A percentile compares a stretch with the other conserved stretches of the same genome.
Conservation (phyloP, 1,140 invertebrate species). For the Scaptomyza montana region DNA sequence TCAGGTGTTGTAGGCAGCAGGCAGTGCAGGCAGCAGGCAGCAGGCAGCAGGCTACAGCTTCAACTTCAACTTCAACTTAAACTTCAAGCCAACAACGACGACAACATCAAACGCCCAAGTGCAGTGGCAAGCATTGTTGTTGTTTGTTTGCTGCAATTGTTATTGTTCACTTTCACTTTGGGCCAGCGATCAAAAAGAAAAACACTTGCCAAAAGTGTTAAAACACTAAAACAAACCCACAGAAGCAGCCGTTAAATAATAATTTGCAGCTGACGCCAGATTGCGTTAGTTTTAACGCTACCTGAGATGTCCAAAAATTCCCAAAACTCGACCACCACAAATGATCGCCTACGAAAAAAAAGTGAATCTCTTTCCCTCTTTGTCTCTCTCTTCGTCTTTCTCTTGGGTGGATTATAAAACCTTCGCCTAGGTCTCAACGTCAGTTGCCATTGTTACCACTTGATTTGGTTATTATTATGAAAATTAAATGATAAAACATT, state of each 20-base stretch:
- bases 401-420: conserved; percentile 15
- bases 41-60: conserved; percentile 22
- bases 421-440: neutral
- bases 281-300: conserved; percentile 63
- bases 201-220: conserved; percentile 77
- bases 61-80: conserved; percentile 26
- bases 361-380: neutral
- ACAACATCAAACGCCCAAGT: conserved; percentile 69
- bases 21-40: conserved; percentile 28
- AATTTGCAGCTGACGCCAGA: conserved; percentile 61
- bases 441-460: conserved; percentile 53
- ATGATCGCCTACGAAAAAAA: conserved; percentile 14
- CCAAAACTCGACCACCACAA: conserved; percentile 15
- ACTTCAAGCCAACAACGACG: conserved; percentile 34
- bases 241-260: conserved; percentile 77
- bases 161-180: conserved; percentile 64
- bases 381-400: conserved; percentile 10
- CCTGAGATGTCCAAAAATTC: conserved; percentile 47
- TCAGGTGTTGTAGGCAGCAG: conserved; percentile 56
- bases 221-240: conserved; percentile 27
- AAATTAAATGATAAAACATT: conserved; percentile 83
- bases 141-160: neutral
- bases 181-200: conserved; percentile 16
- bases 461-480: conserved; percentile 80
- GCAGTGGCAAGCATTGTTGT: conserved; percentile 63